Evolutionary conservation across 2,888 invertebrate species (phyloP).

Genomic region (Drosophila quinaria): DNA sequence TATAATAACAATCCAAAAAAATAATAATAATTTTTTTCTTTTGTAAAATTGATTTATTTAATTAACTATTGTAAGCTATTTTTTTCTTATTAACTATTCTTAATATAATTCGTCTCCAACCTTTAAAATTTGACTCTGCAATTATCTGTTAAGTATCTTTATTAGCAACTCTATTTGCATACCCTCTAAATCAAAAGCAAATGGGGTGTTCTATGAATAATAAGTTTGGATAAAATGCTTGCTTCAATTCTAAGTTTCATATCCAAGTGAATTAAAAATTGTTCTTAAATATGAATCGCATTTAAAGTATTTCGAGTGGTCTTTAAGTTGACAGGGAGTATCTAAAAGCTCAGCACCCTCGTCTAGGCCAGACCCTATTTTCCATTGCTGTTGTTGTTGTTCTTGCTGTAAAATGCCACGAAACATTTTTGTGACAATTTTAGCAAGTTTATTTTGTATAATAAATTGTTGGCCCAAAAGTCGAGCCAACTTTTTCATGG

Average conservation of each 20-base stretch:
- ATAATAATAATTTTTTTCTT: too few relatives aligned
- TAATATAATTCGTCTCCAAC: neutral
- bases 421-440: slow-evolving; percentile 50
- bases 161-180: slow-evolving; percentile 8
- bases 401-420: slow-evolving; percentile 30
- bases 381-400: slow-evolving; percentile 5
- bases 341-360: neutral
- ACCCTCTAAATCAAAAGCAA: neutral
- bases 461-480: slow-evolving; percentile 63
- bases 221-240: neutral
- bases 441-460: slow-evolving; percentile 43
- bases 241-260: neutral
- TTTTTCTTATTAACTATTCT: neutral
- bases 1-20: too few relatives aligned
- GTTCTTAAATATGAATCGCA: neutral
- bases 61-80: neutral
- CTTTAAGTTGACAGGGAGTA: neutral
- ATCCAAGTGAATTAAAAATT: neutral
- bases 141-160: neutral
- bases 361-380: neutral
- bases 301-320: neutral
- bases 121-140: neutral
- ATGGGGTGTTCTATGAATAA: neutral
- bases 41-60: neutral
- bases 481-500: slow-evolving; percentile 55